These are phyloP conservation scores for Notothenia coriiceps DNA, from an alignment of 2,113 vertebrate species.

Conservation along the genomic window DNA sequence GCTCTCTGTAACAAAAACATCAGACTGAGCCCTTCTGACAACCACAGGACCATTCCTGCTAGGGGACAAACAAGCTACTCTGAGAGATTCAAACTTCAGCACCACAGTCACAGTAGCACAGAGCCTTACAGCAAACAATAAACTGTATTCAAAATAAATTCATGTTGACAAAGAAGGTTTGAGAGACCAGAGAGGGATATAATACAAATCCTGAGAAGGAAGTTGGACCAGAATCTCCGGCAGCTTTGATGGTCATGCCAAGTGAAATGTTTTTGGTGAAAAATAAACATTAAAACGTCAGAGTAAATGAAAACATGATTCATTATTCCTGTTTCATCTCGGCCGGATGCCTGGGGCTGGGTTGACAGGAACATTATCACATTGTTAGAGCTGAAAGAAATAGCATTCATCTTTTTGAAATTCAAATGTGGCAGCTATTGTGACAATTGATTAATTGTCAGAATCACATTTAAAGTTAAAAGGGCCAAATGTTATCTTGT, in stretches of 20 bases:
- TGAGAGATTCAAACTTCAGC: conserved; percentile 16
- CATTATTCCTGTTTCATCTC: neutral
- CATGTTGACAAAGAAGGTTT: neutral
- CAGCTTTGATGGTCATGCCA: conserved; percentile 5
- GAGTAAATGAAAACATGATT: too few relatives aligned
- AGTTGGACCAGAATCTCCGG: neutral
- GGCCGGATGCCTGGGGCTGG: neutral
- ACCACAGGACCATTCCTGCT: conserved; percentile 55
- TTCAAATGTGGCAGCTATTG: too few relatives aligned
- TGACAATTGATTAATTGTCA: neutral
- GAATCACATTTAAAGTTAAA: neutral
- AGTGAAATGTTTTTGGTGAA: neutral
- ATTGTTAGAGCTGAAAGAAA: neutral
- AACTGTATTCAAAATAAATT: conserved; percentile 14
- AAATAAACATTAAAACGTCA: neutral
- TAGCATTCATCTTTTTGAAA: too few relatives aligned
- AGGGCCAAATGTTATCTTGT: neutral
- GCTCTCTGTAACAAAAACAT: conserved; percentile 61
- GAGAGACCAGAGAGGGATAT: conserved; percentile 12
- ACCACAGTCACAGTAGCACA: neutral
- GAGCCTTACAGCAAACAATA: conserved; percentile 11
- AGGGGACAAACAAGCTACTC: conserved; percentile 17
- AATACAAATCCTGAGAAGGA: conserved; percentile 1
- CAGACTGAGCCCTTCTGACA: conserved; percentile 62
- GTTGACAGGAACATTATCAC: neutral